Conservation (phyloP, 2,888 invertebrate genomes). For the Cheilosia grossa region DNA sequence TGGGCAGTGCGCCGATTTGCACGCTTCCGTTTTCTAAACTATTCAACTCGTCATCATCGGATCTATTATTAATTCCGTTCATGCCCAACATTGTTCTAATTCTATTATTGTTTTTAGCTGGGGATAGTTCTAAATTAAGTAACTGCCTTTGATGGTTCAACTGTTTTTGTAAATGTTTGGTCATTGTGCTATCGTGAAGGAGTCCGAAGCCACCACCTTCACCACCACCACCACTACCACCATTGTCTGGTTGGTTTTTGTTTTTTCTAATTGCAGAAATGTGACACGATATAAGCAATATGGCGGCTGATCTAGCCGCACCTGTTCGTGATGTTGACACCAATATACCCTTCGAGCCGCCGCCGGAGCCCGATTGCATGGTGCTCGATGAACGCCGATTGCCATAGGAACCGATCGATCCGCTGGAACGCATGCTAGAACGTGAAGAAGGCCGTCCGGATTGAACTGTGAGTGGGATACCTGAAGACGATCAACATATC, state of each 20-base stretch:
- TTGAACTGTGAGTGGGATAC: constrained; percentile 86
- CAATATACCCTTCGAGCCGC: constrained; percentile 87
- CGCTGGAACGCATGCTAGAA: constrained; percentile 86
- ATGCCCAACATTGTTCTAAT: constrained; percentile 83
- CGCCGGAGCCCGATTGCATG: constrained; percentile 83
- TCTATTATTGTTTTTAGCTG: constrained; percentile 82
- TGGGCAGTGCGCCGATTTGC: constrained; percentile 83
- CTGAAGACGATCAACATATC: constrained; percentile 82
- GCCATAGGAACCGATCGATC: constrained; percentile 84
- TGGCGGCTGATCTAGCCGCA: constrained; percentile 96
- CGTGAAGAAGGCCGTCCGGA: constrained; percentile 86
- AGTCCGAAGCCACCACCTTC: constrained; percentile 78
- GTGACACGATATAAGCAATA: constrained; percentile 97
- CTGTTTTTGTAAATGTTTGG: constrained; percentile 83
- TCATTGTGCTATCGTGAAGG: constrained; percentile 82
- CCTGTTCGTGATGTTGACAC: constrained; percentile 94
- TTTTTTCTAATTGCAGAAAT: constrained; percentile 85
- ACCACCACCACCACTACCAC: constrained; percentile 76
- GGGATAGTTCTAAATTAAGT: constrained; percentile 83
- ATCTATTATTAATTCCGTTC: constrained; percentile 81
- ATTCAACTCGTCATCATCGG: constrained; percentile 80
- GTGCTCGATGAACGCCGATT: constrained; percentile 84
- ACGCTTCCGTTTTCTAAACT: constrained; percentile 82
- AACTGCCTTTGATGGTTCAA: constrained; percentile 83
- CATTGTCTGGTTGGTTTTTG: constrained; percentile 85